Conservation (phyloP, 2,888 invertebrate genomes). For the Heterodera filipjevi region DNA sequence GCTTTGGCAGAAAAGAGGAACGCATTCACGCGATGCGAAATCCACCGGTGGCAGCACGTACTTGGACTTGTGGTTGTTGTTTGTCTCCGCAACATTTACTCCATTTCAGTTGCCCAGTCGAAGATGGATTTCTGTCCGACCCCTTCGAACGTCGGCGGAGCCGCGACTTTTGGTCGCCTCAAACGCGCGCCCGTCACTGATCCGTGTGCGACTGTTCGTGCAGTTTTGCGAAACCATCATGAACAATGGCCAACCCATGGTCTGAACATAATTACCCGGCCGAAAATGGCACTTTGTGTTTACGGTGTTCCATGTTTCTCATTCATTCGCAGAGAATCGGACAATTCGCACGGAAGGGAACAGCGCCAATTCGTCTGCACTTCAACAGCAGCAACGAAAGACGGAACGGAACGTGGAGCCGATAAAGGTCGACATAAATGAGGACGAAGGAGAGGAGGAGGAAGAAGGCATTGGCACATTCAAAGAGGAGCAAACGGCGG, state of each 20-base stretch:
- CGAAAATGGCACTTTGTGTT: too few species aligned
- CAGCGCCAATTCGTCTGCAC: neutral
- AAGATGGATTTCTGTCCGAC: neutral
- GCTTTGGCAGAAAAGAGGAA: constrained; percentile 31
- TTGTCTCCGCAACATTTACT: neutral
- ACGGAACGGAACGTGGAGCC: neutral
- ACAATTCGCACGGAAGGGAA: neutral
- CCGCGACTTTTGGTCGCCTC: neutral
- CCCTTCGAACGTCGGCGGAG: neutral
- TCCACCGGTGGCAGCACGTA: neutral
- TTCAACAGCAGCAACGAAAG: constrained; percentile 17
- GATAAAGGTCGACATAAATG: neutral
- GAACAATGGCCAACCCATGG: neutral
- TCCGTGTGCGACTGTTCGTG: neutral
- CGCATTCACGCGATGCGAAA: constrained; percentile 15
- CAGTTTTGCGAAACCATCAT: neutral
- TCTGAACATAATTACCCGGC: neutral
- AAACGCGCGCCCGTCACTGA: neutral
- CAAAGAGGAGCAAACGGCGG: neutral
- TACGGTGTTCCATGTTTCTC: neutral
- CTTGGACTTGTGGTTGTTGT: neutral
- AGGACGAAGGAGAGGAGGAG: neutral
- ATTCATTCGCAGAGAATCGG: neutral
- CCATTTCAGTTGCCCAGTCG: neutral
- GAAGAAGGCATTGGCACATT: neutral